Conservation (phyloP, 1,140 invertebrate genomes). For the Drosophila erecta region DNA sequence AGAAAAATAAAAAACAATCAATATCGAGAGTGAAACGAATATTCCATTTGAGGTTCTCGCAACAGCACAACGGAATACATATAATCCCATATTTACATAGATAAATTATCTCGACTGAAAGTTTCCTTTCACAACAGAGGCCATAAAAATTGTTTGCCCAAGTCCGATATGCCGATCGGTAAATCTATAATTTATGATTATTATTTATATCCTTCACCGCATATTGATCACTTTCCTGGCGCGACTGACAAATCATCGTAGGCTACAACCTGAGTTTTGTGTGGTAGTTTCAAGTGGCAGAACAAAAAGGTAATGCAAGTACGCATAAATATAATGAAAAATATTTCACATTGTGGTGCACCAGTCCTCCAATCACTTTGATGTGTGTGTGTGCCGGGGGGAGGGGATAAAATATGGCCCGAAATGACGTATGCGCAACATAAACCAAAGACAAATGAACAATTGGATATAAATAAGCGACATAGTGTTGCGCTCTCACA, state of each 20-base stretch:
- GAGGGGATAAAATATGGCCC: constrained; percentile 74
- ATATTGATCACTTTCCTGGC: constrained; percentile 47
- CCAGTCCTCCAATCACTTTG: constrained; percentile 34
- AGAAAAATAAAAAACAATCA: background rate
- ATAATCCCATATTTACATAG: constrained; percentile 9
- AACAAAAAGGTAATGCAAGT: constrained; percentile 58
- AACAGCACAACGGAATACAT: background rate
- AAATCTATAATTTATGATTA: constrained; percentile 37
- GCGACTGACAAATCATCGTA: constrained; percentile 38
- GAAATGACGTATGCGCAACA: constrained; percentile 82
- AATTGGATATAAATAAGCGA: constrained; percentile 83
- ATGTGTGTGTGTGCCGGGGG: constrained; percentile 39
- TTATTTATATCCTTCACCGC: constrained; percentile 10
- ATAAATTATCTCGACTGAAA: constrained; percentile 22
- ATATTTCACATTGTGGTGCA: constrained; percentile 75
- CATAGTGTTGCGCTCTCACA: constrained; percentile 28
- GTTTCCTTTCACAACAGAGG: background rate
- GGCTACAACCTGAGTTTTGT: constrained; percentile 45
- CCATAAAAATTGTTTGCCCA: constrained; percentile 12
- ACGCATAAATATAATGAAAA: constrained; percentile 74
- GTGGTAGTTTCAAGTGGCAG: constrained; percentile 30
- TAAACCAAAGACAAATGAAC: constrained; percentile 83
- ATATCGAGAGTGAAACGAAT: background rate
- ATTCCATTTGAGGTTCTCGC: background rate
- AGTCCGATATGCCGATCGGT: constrained; percentile 16